phyloP scores from a whole-genome alignment of 2,888 invertebrate genomes.

The Fragum fragum region DNA sequence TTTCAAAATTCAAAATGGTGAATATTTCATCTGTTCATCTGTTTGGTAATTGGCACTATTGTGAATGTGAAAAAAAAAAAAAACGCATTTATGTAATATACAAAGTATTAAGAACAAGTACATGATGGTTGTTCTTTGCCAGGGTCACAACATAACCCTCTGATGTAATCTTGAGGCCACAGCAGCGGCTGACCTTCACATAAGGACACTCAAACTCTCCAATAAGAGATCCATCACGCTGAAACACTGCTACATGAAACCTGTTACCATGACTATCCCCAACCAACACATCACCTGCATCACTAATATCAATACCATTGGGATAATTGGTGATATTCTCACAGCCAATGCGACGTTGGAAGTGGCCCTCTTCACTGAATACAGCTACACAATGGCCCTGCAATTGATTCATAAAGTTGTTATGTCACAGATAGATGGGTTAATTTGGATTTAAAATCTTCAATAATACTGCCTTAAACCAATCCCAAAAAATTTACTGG shows the following conservation, averaged over 20 bases:
- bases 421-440: too few species aligned
- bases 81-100: conserved; percentile 82
- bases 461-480: background rate
- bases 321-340: conserved; percentile 98
- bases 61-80: background rate
- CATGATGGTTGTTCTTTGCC: conserved; percentile 99
- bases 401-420: conserved; percentile 33
- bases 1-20: background rate
- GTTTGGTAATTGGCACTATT: conserved; percentile 6
- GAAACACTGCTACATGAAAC: conserved; percentile 98
- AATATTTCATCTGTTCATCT: background rate
- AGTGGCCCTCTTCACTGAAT: conserved; percentile 96
- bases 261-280: conserved; percentile 99
- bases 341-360: conserved; percentile 97
- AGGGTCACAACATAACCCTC: conserved; percentile 96
- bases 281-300: conserved; percentile 98
- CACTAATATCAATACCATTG: conserved; percentile 98
- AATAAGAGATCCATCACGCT: conserved; percentile 91
- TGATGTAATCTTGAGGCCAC: conserved; percentile 98
- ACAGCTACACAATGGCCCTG: conserved; percentile 96
- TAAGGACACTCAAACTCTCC: conserved; percentile 98
- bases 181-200: conserved; percentile 99
- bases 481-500: background rate
- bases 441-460: background rate
- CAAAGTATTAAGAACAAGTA: conserved; percentile 92